Evolutionary conservation across 2,797 vertebrate genomes (phyloP), one percentile per base, ranked within the genome.

Genomic region (Tokudaia tokunoshimensis): DNA sequence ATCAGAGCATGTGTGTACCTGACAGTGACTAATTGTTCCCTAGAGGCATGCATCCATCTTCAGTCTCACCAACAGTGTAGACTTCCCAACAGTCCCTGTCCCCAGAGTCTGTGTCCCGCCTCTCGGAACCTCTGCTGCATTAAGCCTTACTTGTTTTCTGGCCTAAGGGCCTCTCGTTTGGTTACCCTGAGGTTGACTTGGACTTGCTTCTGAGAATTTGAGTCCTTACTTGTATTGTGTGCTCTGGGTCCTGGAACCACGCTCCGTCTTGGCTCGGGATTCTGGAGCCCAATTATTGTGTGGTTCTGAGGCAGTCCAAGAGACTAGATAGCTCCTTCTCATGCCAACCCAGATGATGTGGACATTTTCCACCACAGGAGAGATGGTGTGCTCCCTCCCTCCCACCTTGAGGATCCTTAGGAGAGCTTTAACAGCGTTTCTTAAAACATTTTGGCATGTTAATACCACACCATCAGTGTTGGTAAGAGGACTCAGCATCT

Each of bases 401-500:
- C 59, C 59, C 9, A 55, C 57, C 26, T 65, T 67, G 86, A 89
- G 59, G 83, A 86, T 94, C 90, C 55, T 83, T 76, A 89, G 55
- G 61, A 88, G 80, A 61, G 47, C 41, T 59, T 67, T 79, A 85
- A 41, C 0, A 10, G 65, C 67, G 95, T 95, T 93, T 92, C 92
- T 70, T 65, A 79, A 93, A 92, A 81, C 75, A 37, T 92, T 89
- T 90, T 93, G 96, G 92, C 92, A 91, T 81, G 81, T 91, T 65
- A 61, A 78, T 74, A 57, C 34, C 9, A 76, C 47, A 50, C 44
- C 65, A 22, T 81, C 81, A 86, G 88, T 8, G 0, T 82, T 95
- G 95, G 96, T 79, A 81, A 93, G 91, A 95, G 90, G 85, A 81
- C 0, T 1, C 55, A 95, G 89, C 95, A 91, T 92, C 91, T 95